Evolutionary conservation across 2,113 vertebrate species (phyloP), one percentile per base, ranked within the genome.

Genomic region (Drymodes brunneopygia): DNA sequence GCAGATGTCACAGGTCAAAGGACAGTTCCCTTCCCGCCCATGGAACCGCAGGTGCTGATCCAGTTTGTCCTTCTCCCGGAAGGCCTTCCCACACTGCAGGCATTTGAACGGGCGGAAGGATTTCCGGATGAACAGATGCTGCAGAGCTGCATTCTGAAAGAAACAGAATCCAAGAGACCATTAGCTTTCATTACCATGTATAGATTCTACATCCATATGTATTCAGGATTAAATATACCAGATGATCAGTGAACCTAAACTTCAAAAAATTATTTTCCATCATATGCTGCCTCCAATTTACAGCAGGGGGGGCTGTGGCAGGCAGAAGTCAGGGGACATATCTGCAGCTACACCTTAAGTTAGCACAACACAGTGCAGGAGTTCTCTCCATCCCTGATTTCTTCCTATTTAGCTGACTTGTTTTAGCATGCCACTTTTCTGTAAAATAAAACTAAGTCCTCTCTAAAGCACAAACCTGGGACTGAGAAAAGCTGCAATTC

Each of bases 71-170:
- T 99, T 99, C 16, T 99, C 99, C 1, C 99, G 97, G 97, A 99
- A 99, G 51, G 99, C 99, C 95, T 99, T 99, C 40, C 99, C 99
- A 21, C 99, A 99, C 92, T 99, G 99, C 42, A 98, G 97, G 95
- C 99, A 99, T 92, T 99, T 99, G 95, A 99, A 99, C 0, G 99
- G 99, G 57, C 99, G 99, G 89, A 99, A 99, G 40, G 99, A 99
- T 96, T 99, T 99, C 65, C 99, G 97, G 78, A 99, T 99, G 97
- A 99, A 99, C 36, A 99, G 98, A 95, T 99, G 99, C 97, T 99
- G 99, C 51, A 99, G 98, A 15, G 99, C 99, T 48, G 99, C 99
- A 22, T 99, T 99, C 99, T 99, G 98, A 56, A 98, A 98, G 83
- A 93, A 88, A 72, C 18, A 83, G n/a, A n/a, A n/a, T n/a, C 47